Evolutionary conservation across 2,888 invertebrate species (phyloP), one percentile per base, ranked within the genome.

Genomic region (Bibio marci): DNA sequence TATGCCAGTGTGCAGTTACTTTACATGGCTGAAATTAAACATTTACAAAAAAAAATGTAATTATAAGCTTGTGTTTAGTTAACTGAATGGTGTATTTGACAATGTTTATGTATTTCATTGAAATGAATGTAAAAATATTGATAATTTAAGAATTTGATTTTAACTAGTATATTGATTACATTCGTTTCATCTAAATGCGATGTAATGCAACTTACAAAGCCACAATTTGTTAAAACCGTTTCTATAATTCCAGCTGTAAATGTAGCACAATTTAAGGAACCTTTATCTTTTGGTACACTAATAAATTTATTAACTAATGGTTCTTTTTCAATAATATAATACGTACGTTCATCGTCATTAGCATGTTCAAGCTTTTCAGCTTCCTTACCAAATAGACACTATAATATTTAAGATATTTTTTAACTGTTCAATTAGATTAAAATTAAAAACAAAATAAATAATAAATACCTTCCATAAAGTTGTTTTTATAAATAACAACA

Each of bases 1-100:
- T 94, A 60, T 98, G 97, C 94, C 95, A 97, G 59, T 97, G 95
- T 0, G 95, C 94, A 1, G 94, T 85, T 7, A 98, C 97, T 66
- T 95, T 95, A 31, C 92, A 91, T 3, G 94, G 83, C 95, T 97
- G 66, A 44, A 76, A 37, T 46, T 47, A 52, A 50, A 46, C 37
- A 38, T 39, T 26, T 43, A 25, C 31, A 13, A 26, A 12, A 4
- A 2, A 35, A 40, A 22, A 8, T 22, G 8, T 6, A 22, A 22
- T 22, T 22, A 35, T 13, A 27, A 8, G 14, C 14, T 31, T 30
- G 32, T 41, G 22, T 34, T 22, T 34, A 17, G 22, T 32, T 15
- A 26, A 34, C 12, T 13, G 13, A 13, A 6, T 30, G 14, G n/a
- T 28, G 14, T 5, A n/a, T 18, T 7, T n/a, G 3, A n/a, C 4